Percentiles rank a stretch among this genome's conserved stretches.
These are phyloP conservation scores for Drosophila micromelanica DNA, from an alignment of 1,140 invertebrate genomes.

Conservation along the genomic window DNA sequence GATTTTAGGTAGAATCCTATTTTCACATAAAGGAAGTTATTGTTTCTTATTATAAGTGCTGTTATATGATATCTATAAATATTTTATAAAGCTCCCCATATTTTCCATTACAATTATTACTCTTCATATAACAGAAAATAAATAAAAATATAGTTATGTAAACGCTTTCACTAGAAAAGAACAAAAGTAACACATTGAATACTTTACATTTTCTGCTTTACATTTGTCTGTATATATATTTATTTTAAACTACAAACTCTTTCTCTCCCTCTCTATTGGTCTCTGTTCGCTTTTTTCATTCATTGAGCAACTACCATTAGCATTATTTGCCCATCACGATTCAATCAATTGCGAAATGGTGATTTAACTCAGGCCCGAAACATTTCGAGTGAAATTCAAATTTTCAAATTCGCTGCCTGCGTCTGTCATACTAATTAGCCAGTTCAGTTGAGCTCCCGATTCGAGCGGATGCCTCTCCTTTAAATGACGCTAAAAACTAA, in stretches of 20 bases:
- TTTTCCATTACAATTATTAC: no score
- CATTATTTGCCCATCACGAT: constrained; percentile 25
- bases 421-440: constrained; percentile 78
- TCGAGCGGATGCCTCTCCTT: constrained; percentile 8
- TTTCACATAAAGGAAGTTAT: no score
- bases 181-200: background rate
- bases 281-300: background rate
- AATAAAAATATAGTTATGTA: no score
- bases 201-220: background rate
- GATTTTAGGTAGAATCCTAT: no score
- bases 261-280: background rate
- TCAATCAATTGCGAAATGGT: constrained; percentile 24
- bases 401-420: constrained; percentile 49
- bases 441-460: constrained; percentile 23
- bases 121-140: no score
- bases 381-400: constrained; percentile 57
- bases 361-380: constrained; percentile 19
- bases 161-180: background rate
- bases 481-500: constrained; percentile 70
- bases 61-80: no score
- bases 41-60: no score
- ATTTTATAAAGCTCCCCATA: no score
- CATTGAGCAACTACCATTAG: constrained; percentile 13
- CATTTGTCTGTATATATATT: background rate
- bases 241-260: background rate